A percentile compares a stretch with the other conserved stretches of the same genome.
Conservation (phyloP, 2,797 vertebrate species). For the Ibycter americanus region DNA sequence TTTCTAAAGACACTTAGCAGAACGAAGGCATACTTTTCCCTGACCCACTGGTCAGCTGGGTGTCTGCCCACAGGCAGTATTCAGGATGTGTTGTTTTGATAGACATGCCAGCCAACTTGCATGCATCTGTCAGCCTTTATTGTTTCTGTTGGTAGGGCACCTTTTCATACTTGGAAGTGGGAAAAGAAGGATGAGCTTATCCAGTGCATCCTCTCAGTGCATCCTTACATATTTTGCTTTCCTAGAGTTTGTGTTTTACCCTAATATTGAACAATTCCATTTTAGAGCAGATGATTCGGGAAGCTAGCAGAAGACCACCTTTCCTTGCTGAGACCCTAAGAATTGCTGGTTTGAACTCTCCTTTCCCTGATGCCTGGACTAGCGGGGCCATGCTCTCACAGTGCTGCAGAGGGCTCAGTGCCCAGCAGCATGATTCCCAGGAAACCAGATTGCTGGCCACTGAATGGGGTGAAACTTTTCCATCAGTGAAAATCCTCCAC, state of each 20-base stretch:
- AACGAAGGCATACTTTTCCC: background rate
- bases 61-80: background rate
- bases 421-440: background rate
- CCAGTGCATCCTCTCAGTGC: background rate
- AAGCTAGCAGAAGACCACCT: background rate
- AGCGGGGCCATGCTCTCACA: rapidly evolving
- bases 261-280: rapidly evolving
- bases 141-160: background rate
- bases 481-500: background rate
- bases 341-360: background rate
- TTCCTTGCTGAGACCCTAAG: background rate
- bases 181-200: background rate
- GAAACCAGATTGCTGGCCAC: background rate
- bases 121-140: background rate
- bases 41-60: background rate
- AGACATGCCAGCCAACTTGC: background rate
- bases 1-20: background rate
- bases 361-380: background rate
- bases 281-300: background rate
- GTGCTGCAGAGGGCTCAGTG: background rate
- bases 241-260: background rate
- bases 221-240: background rate
- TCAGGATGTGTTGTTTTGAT: background rate
- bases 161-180: background rate
- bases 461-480: rapidly evolving